Evolutionary conservation across 2,888 invertebrate genomes (phyloP).

Genomic region (Andrena trimmerana): DNA sequence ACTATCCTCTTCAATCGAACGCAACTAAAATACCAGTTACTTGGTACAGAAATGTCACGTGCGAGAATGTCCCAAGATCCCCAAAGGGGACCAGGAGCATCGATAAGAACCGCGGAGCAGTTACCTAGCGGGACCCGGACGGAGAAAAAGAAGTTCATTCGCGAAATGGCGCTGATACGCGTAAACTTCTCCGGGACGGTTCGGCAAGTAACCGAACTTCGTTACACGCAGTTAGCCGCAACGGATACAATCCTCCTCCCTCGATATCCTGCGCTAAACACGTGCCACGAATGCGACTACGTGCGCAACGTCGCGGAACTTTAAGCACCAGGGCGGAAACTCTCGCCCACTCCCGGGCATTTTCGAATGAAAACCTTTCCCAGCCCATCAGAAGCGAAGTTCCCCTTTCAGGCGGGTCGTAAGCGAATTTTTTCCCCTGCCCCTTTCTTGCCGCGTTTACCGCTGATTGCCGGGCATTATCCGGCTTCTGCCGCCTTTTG

Average conservation of each 20-base stretch:
- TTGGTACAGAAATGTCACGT: no score
- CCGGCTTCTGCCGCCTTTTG: conserved; percentile 12
- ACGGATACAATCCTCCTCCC: conserved; percentile 24
- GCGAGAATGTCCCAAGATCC: no score
- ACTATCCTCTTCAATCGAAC: no score
- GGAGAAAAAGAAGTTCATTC: no score
- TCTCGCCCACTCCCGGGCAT: conserved; percentile 1
- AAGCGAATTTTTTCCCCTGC: conserved; percentile 30
- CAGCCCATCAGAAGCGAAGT: neutral
- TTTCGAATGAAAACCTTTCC: conserved; percentile 16
- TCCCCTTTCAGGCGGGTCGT: conserved; percentile 8
- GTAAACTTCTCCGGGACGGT: conserved; percentile 8
- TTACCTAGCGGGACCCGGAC: no score
- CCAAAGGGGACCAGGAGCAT: no score
- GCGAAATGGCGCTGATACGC: no score
- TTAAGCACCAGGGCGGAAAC: conserved; percentile 16
- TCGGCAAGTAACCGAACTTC: conserved; percentile 1
- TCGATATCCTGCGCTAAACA: conserved; percentile 20
- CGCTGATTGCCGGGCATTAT: conserved; percentile 40
- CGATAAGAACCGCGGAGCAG: no score
- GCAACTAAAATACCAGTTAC: no score
- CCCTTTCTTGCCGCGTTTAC: conserved; percentile 10
- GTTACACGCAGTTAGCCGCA: conserved; percentile 20
- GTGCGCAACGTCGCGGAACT: conserved; percentile 27
- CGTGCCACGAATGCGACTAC: conserved; percentile 27